phyloP scores from a whole-genome alignment of 2,888 invertebrate species.

The Therioaphis trifolii region DNA sequence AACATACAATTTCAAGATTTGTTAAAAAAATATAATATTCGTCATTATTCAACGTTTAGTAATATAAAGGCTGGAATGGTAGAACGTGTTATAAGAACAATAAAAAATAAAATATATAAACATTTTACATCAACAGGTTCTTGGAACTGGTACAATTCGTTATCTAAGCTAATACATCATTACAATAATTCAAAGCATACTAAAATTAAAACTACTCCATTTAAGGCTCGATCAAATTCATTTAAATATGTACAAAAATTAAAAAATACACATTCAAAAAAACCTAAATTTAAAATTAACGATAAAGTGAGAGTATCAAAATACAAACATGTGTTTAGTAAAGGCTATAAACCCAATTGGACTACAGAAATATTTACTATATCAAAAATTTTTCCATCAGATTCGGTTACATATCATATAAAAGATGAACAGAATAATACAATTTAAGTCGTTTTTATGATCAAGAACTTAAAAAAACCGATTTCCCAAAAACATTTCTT shows the following conservation, averaged over 20 bases:
- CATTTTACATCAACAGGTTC: constrained; percentile 66
- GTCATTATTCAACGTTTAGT: constrained; percentile 66
- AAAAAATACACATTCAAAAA: background rate
- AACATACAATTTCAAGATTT: constrained; percentile 62
- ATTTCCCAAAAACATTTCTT: background rate
- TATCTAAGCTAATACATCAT: constrained; percentile 65
- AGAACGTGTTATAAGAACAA: constrained; percentile 67
- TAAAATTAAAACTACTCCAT: constrained; percentile 64
- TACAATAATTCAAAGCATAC: constrained; percentile 66
- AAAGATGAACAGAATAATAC: background rate
- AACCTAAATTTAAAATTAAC: constrained; percentile 52
- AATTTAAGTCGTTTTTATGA: constrained; percentile 6
- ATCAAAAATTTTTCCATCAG: constrained; percentile 63
- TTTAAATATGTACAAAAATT: background rate
- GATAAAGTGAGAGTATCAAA: constrained; percentile 63
- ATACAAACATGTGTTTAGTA: too few species aligned
- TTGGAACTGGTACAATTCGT: constrained; percentile 66
- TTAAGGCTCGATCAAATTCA: constrained; percentile 49
- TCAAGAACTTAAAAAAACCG: background rate
- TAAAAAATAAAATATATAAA: constrained; percentile 67
- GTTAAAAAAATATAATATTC: constrained; percentile 64
- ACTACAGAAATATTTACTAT: constrained; percentile 66
- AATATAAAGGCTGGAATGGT: constrained; percentile 67
- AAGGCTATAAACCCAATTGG: constrained; percentile 65
- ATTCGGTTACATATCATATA: background rate